Evolutionary conservation across 2,797 vertebrate genomes (phyloP).

Genomic region (Champsocephalus gunnari): DNA sequence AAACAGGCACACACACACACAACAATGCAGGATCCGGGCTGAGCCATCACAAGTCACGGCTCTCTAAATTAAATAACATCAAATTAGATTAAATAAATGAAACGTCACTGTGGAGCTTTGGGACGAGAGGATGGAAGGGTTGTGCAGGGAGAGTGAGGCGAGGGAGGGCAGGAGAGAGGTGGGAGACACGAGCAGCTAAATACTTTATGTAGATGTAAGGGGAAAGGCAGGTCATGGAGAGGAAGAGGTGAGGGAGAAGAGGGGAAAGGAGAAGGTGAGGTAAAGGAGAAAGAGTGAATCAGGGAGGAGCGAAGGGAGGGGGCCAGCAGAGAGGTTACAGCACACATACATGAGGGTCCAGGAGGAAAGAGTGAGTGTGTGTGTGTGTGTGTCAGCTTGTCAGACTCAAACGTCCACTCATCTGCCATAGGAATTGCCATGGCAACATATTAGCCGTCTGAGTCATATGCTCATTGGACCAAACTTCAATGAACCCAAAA

Average conservation of each 20-base stretch:
- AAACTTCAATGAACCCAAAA: slow-evolving; percentile 9
- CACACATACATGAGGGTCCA: slow-evolving; percentile 21
- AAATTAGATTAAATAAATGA: slow-evolving; percentile 79
- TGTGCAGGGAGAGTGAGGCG: slow-evolving; percentile 15
- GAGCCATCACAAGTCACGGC: slow-evolving; percentile 73
- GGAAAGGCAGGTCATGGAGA: slow-evolving; percentile 48
- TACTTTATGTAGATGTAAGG: slow-evolving; percentile 53
- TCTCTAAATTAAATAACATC: slow-evolving; percentile 80
- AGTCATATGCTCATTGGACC: slow-evolving; percentile 41
- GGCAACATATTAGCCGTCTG: slow-evolving; percentile 59
- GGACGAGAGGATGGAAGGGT: slow-evolving; percentile 40
- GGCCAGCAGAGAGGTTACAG: slow-evolving; percentile 6
- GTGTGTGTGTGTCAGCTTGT: slow-evolving; percentile 13
- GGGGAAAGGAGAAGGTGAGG: slow-evolving; percentile 30
- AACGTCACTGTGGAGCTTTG: slow-evolving; percentile 64
- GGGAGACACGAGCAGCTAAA: not conserved
- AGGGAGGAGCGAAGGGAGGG: not conserved
- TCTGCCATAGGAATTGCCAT: slow-evolving; percentile 48
- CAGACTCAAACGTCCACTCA: slow-evolving; percentile 23
- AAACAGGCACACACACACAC: not conserved
- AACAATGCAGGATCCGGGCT: slow-evolving; percentile 64
- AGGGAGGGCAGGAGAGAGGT: not conserved
- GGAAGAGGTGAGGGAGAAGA: slow-evolving; percentile 18
- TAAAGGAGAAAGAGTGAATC: slow-evolving; percentile 26
- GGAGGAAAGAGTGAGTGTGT: not conserved